Base-by-base conservation (phyloP, 2,888 invertebrate genomes). In the Seira ritae region DNA sequence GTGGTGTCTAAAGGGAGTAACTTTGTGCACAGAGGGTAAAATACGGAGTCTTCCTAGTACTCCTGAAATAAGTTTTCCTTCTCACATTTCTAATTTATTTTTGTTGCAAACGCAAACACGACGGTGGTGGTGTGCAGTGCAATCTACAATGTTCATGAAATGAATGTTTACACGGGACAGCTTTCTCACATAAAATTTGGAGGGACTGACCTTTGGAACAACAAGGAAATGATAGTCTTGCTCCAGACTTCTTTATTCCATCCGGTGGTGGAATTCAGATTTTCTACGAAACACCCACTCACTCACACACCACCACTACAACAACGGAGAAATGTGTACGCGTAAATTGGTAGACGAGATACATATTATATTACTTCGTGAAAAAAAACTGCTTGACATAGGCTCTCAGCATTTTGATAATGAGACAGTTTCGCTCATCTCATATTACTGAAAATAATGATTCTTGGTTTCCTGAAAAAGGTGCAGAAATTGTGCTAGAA, bases 31-130 rank as follows among this genome's bases (percentile, higher is more conserved):
- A n/a, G 17, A 15, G 55, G 3, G 42, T 42, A 42, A 42, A 55
- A 55, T 8, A 17, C 12, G 55, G 22, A 62, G 70, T n/a, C 31
- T 31, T 31, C 31, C 31, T 31, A 31, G 2, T 19, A 68, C 20
- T n/a, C 20, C 37, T 50, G 67, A 55, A 74, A 62, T 62, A 70
- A 65, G 65, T 70, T 55, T 55, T 77, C 50, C 69, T 24, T 62
- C 60, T 65, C 78, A 71, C 71, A 78, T 78, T 78, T 78, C 78
- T 78, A 78, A 78, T 78, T 71, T 78, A 78, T 78, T 78, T 78
- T 71, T 62, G 37, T 77, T 23, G 42, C 71, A 22, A 55, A 50
- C 46, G 71, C 70, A 71, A 78, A 78, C 78, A 78, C 71, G 42
- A 19, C 68, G n/a, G 55, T 31, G 31, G n/a, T n/a, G n/a, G n/a